Percentiles rank a stretch among this genome's conserved stretches.
Conservation (phyloP, 2,888 invertebrate genomes). For the Resseliella maxima region DNA sequence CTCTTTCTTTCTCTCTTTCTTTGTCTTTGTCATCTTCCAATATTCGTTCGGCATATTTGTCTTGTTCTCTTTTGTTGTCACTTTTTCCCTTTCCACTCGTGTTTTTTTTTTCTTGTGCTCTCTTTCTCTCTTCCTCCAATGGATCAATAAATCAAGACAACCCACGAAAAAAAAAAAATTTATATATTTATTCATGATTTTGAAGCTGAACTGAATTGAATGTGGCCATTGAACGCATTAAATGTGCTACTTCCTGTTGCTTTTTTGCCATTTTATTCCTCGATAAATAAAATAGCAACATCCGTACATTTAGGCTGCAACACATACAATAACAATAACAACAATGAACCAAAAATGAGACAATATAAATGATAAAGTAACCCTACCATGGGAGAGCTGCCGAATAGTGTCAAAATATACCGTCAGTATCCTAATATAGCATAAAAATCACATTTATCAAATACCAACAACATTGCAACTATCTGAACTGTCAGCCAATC, state of each 20-base stretch:
- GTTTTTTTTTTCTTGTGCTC: too few relatives aligned
- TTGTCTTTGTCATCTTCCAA: too few relatives aligned
- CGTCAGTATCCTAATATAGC: neutral
- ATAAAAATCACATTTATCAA: conserved; percentile 1
- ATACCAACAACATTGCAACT: neutral
- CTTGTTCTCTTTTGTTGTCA: too few relatives aligned
- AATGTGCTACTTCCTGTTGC: neutral
- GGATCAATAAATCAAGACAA: neutral
- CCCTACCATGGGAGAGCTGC: neutral
- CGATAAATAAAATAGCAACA: neutral
- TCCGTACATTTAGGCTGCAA: neutral
- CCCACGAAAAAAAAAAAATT: neutral
- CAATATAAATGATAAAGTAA: conserved; percentile 11
- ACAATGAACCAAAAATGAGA: neutral
- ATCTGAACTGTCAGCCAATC: neutral
- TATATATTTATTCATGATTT: neutral
- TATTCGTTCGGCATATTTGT: too few relatives aligned
- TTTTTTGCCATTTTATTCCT: neutral
- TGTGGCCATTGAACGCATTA: neutral
- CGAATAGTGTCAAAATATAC: conserved; percentile 2
- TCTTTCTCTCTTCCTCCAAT: too few relatives aligned
- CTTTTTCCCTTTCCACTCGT: too few relatives aligned
- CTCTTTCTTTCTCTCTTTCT: too few relatives aligned
- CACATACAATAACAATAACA: neutral
- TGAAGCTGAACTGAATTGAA: neutral